These are phyloP conservation scores for Murina feae DNA, from an alignment of 2,113 vertebrate species.

Conservation along the genomic window DNA sequence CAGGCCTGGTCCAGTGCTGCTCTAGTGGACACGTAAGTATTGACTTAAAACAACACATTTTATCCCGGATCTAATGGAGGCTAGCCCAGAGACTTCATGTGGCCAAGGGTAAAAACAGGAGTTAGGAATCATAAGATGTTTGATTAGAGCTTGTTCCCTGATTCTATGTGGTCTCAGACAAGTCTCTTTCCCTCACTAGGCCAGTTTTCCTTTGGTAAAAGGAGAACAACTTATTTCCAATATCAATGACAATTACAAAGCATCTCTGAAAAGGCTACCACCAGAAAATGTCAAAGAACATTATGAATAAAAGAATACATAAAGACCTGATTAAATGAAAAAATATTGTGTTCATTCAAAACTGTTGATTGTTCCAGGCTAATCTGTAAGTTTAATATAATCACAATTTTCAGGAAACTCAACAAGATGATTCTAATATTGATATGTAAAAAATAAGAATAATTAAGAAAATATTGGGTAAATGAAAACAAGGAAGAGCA, in stretches of 20 bases:
- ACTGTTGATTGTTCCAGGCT: neutral
- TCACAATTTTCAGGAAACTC: conserved; percentile 11
- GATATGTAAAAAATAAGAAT: neutral
- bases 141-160: neutral
- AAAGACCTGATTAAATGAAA: neutral
- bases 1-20: neutral
- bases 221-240: neutral
- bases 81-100: neutral
- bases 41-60: neutral
- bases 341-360: neutral
- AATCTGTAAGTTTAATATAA: neutral
- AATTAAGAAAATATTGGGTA: neutral
- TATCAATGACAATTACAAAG: neutral
- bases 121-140: neutral
- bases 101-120: neutral
- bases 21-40: neutral
- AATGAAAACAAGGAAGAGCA: neutral
- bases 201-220: neutral
- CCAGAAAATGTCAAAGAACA: neutral
- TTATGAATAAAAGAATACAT: neutral
- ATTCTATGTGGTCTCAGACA: neutral
- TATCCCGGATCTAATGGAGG: neutral
- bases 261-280: neutral
- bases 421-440: neutral
- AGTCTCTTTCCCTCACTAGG: neutral